phyloP scores from a whole-genome alignment of 2,888 invertebrate genomes.

The Sphaerophoria rueppellii region DNA sequence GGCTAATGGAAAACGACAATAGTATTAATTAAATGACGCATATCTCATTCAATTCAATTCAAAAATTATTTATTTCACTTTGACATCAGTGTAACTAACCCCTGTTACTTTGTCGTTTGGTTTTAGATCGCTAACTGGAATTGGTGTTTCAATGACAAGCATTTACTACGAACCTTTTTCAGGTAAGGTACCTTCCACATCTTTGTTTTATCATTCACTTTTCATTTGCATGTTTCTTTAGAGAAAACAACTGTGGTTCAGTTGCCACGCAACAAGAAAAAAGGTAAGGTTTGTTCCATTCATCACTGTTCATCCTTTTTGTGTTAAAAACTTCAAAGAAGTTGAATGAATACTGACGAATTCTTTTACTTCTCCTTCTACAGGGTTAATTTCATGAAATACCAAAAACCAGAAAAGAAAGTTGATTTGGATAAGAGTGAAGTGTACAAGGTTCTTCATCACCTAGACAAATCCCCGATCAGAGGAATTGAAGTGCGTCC shows the following conservation, averaged over 20 bases:
- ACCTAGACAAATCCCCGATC: conserved; percentile 87
- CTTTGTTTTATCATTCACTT: conserved; percentile 6
- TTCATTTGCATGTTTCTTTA: conserved; percentile 78
- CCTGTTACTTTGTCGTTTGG: conserved; percentile 81
- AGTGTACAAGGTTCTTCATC: conserved; percentile 91
- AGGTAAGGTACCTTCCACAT: conserved; percentile 83
- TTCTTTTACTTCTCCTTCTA: conserved; percentile 61
- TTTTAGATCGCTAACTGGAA: conserved; percentile 87
- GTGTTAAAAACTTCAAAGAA: conserved; percentile 6
- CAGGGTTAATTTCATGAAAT: conserved; percentile 96
- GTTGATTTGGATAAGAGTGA: conserved; percentile 90
- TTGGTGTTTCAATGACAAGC: conserved; percentile 82
- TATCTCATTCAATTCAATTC: too few species aligned
- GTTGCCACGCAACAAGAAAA: conserved; percentile 80
- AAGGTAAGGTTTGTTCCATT: conserved; percentile 74
- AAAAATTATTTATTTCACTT: neutral
- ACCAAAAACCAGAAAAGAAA: conserved; percentile 90
- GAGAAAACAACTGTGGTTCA: conserved; percentile 84
- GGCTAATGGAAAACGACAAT: too few species aligned
- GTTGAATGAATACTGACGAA: neutral
- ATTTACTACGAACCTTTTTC: conserved; percentile 83
- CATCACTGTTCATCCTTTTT: conserved; percentile 1
- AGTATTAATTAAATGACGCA: too few species aligned
- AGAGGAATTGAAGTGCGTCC: conserved; percentile 87
- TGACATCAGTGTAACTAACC: conserved; percentile 53